Evolutionary conservation across 2,113 vertebrate species (phyloP), one percentile per base, ranked within the genome.

Genomic region (Neodontobutis hainanensis): DNA sequence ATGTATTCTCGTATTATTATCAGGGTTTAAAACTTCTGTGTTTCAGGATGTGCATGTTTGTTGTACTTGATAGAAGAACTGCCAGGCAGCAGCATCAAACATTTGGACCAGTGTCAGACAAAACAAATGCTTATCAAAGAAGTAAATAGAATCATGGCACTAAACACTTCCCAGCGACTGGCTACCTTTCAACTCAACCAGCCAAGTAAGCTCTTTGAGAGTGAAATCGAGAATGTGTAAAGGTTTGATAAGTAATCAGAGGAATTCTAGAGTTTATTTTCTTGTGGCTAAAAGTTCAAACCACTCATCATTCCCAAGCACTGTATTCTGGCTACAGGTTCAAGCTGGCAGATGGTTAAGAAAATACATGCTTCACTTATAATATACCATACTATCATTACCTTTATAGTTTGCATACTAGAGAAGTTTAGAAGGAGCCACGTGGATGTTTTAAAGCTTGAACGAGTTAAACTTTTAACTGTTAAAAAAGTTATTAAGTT

Each of bases 61-160:
- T 73, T 87, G 59, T 58, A 19, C 47, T 74, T 61, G 69, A 85
- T 52, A 78, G 83, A 82, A 70, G 67, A 73, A 76, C 67, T 82
- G 78, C 82, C 80, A 86, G 80, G 63, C 62, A 82, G 77, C 45
- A 6, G 77, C 78, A 73, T 82, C 79, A 87, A 85, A 85, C 68
- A 80, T 75, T 70, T 85, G 85, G 82, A 82, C 38, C 58, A 61
- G 66, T 64, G 75, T 85, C 84, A 89, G 71, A 81, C 78, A 81
- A 73, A 85, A 62, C 59, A 67, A 80, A 74, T 61, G 80, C 64
- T 89, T 76, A 84, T 83, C 79, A 80, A 10, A 66, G 70, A 73
- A 74, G 79, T 55, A 81, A 75, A 82, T 50, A 69, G 55, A 77
- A 60, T 78, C 64, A 68, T 2, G 42, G 52, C 65, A 55, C 44